Conservation (phyloP, 64 coral and sea anemone genomes). For the Anthopleura sola region DNA sequence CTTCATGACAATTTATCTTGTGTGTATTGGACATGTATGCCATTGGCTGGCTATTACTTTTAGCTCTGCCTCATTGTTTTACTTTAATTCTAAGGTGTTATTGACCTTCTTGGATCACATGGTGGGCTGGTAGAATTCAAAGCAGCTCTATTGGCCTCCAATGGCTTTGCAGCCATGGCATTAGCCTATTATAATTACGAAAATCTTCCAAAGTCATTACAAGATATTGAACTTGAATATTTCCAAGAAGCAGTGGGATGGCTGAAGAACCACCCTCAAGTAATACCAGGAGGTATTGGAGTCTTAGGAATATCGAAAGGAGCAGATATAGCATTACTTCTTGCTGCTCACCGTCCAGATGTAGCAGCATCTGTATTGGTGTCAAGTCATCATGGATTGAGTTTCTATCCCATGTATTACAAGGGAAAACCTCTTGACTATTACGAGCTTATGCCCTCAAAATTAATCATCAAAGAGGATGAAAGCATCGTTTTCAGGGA, state of each 20-base stretch:
- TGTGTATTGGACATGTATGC: too few relatives aligned
- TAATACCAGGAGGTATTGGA: slow-evolving; percentile 37
- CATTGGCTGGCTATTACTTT: too few relatives aligned
- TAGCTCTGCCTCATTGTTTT: too few relatives aligned
- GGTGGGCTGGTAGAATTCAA: slow-evolving; percentile 54
- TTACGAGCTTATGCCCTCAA: background rate
- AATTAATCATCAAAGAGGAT: background rate
- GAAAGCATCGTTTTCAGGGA: background rate
- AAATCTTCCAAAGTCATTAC: slow-evolving; percentile 1
- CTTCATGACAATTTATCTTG: too few relatives aligned
- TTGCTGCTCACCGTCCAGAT: slow-evolving; percentile 29
- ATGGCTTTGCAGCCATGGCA: slow-evolving; percentile 39
- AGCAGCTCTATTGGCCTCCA: slow-evolving; percentile 40
- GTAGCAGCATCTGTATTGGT: slow-evolving; percentile 21
- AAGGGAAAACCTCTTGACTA: slow-evolving; percentile 17
- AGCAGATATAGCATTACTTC: slow-evolving; percentile 19
- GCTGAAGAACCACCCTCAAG: slow-evolving; percentile 25
- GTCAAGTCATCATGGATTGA: slow-evolving; percentile 15
- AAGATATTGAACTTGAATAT: slow-evolving; percentile 42
- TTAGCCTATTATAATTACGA: slow-evolving; percentile 43
- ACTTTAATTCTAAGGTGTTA: slow-evolving; percentile 8
- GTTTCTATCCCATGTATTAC: slow-evolving; percentile 10
- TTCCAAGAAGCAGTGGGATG: slow-evolving; percentile 52
- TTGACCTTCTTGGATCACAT: slow-evolving; percentile 39
- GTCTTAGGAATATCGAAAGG: slow-evolving; percentile 59